Base-by-base conservation (phyloP, 2,797 vertebrate genomes). In the Cryptoblepharus egeriae region DNA sequence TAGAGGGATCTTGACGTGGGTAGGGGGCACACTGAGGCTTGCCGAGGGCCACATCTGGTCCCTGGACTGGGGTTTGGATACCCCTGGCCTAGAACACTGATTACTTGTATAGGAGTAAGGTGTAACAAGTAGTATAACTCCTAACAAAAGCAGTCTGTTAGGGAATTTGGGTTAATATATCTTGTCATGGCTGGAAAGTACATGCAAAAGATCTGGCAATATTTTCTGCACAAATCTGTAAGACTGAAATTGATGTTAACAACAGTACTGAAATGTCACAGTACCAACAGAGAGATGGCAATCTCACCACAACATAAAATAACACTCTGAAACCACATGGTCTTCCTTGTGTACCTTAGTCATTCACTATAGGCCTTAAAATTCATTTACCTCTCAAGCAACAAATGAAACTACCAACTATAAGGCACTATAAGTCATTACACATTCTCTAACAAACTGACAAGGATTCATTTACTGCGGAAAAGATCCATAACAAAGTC, bases 251-350 rank as follows among this genome's bases (percentile, higher is more conserved):
- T 73, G 69, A 55, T 70, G 37, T 80, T 74, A 65, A 74, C 35
- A 39, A 67, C 52, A 85, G 64, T 65, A 49, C 81, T 67, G 74
- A 58, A 28, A 64, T 83, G 75, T 32, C 65, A 77, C 26, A 22
- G 12, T 22, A 64, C 35, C 76, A 77, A 83, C 75, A 68, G 79
- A 76, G 32, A 80, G 37, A 87, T 6, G 52, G 86, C 69, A 86
- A 85, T 5, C 9, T 11, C 11, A 8, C 45, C 45, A 49, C 45
- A 49, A 24, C 4, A 52, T 30, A 18, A 49, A 63, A 37, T 26
- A 69, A 32, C 39, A 16, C 65, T 42, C 49, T 77, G 32, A 52
- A 64, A 72, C 32, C 18, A 74, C 39, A 79, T 61, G 57, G 57
- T 16, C 7, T 9, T n/a, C 11, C 32, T 57, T 57, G 15, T 9